Percentiles rank a stretch among this genome's conserved stretches.
These are phyloP conservation scores for Diadumene lineata DNA, from an alignment of 92 coral and sea anemone genomes.

Conservation along the genomic window DNA sequence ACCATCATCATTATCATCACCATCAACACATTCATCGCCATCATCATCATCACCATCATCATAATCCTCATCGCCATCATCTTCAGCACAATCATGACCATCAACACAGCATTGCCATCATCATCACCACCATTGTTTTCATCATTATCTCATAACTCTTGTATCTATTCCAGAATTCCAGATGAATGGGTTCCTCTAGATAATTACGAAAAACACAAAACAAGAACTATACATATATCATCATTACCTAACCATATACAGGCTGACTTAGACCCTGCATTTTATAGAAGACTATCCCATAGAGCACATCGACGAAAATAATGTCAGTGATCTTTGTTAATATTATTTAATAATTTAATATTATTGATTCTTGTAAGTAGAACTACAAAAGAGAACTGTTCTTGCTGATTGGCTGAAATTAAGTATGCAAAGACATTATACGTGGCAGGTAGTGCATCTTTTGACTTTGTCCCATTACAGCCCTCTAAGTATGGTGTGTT, in stretches of 20 bases:
- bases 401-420: too few relatives aligned
- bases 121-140: background rate
- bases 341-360: too few relatives aligned
- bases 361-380: too few relatives aligned
- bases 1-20: background rate
- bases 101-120: background rate
- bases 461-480: too few relatives aligned
- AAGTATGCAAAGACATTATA: too few relatives aligned
- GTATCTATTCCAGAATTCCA: conserved; percentile 56
- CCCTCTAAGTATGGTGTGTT: too few relatives aligned
- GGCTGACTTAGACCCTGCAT: conserved; percentile 95
- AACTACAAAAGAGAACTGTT: too few relatives aligned
- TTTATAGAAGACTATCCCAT: conserved; percentile 84
- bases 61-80: background rate
- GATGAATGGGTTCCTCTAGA: conserved; percentile 92
- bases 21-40: background rate
- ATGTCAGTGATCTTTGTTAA: too few relatives aligned
- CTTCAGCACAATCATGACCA: background rate
- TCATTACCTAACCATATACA: conserved; percentile 84
- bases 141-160: background rate
- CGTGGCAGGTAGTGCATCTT: too few relatives aligned
- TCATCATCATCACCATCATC: background rate
- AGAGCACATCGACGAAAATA: conserved; percentile 85
- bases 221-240: conserved; percentile 75
- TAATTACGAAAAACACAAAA: conserved; percentile 69